Base-by-base conservation (phyloP, 2,113 vertebrate genomes). In the Perca fluviatilis region DNA sequence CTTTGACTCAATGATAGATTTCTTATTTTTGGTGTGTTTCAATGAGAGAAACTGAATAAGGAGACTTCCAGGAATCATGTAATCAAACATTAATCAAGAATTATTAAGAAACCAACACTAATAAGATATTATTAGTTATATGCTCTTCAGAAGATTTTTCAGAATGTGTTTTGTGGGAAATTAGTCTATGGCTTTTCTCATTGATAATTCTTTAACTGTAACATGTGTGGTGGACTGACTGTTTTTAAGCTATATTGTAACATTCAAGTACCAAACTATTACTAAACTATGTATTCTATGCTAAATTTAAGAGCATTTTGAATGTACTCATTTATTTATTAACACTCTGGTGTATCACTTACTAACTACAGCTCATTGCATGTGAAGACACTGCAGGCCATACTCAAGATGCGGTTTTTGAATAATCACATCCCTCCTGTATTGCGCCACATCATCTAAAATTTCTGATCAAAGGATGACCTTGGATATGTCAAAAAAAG, bases 261-360 rank as follows among this genome's bases (percentile, higher is more conserved):
- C 18, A 18, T 67, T 74, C 2, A 60, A 0, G 0, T 40, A 62
- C 49, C 16, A 9, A 36, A 4, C 43, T 72, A 36, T 13, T 56
- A 67, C 47, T 83, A 57, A 33, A 54, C 25, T 25, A 15, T 43
- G 3, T 75, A 50, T 49, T 76, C 16, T 65, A 8, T n/a, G 33
- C n/a, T 62, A 6, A 33, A 2, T 70, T 36, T 30, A 5, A 63
- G 18, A 23, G 36, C 9, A 14, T 80, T 77, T 67, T 79, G 23
- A 85, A 58, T 86, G 68, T 84, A 43, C 49, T 82, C 33, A 66
- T 77, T 16, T 54, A 71, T 79, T 75, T 62, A 71, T 84, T 76
- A 64, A 83, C 60, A n/a, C 18, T 19, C 12, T 56, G 11, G 14
- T 64, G 57, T 68, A 40, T 50, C 6, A 2, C 54, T 10, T 13